Conservation (phyloP, 2,888 invertebrate species). For the Alloplasta piceator region DNA sequence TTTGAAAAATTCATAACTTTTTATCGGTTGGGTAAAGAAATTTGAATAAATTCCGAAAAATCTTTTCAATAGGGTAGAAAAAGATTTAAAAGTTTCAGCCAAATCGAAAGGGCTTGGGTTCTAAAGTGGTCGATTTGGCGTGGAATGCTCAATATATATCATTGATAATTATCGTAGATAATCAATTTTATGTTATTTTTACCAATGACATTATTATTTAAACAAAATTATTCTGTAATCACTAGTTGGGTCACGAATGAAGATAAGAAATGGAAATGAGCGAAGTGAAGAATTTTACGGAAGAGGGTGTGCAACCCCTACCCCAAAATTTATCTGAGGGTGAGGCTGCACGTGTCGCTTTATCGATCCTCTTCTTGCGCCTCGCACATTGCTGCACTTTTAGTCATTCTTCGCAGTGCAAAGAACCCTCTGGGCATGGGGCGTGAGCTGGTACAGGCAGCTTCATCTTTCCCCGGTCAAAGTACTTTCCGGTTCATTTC, state of each 20-base stretch:
- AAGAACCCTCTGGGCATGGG: slow-evolving; percentile 26
- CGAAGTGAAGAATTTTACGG: neutral
- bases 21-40: too few species aligned
- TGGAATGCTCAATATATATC: too few species aligned
- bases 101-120: too few species aligned
- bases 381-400: slow-evolving; percentile 56
- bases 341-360: slow-evolving; percentile 53
- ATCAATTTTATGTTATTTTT: too few species aligned
- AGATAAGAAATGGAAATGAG: neutral
- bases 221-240: neutral
- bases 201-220: neutral
- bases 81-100: too few species aligned
- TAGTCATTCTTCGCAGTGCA: slow-evolving; percentile 33
- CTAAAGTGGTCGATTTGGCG: too few species aligned
- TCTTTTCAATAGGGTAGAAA: too few species aligned
- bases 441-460: slow-evolving; percentile 47
- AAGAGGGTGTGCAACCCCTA: slow-evolving; percentile 6
- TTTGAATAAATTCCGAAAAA: too few species aligned
- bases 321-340: slow-evolving; percentile 41
- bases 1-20: too few species aligned
- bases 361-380: slow-evolving; percentile 53
- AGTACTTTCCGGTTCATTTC: slow-evolving; percentile 61
- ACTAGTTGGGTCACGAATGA: too few species aligned
- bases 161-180: too few species aligned
- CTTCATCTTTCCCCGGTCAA: slow-evolving; percentile 66